Percentiles rank a stretch among this genome's conserved stretches.
Evolutionary conservation across 2,888 invertebrate species (phyloP).

Genomic region (Ernsta delagoae): DNA sequence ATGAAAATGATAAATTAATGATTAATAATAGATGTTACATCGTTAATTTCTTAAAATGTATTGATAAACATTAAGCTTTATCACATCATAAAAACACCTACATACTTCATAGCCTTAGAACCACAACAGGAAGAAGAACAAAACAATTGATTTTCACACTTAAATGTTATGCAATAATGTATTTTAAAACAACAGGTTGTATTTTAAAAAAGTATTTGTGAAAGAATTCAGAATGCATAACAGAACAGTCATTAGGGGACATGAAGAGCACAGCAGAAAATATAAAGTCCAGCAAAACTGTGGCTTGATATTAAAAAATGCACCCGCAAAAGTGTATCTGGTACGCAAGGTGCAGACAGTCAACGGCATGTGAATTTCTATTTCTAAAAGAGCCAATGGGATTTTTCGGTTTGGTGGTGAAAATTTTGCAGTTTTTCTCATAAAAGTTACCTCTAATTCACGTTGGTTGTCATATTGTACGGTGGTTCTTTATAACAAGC

Average conservation of each 20-base stretch:
- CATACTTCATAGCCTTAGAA: too few relatives aligned
- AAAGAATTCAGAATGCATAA: slow-evolving; percentile 11
- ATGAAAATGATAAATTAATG: too few relatives aligned
- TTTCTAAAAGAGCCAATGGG: background rate
- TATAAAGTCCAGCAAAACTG: slow-evolving; percentile 9
- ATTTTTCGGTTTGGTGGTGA: background rate
- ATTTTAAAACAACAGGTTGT: background rate
- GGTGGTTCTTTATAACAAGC: background rate
- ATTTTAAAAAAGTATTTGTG: background rate
- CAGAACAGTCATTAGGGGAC: slow-evolving; percentile 16
- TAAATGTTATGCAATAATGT: background rate
- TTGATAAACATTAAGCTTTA: too few relatives aligned
- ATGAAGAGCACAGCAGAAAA: slow-evolving; percentile 11
- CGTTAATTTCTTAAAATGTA: too few relatives aligned
- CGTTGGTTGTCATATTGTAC: background rate
- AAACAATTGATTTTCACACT: background rate
- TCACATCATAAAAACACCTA: too few relatives aligned
- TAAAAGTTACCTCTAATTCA: background rate
- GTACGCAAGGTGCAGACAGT: background rate
- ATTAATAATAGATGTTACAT: too few relatives aligned
- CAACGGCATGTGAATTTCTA: background rate
- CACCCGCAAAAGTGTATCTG: background rate
- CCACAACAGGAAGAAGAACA: too few relatives aligned
- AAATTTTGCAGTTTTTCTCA: background rate
- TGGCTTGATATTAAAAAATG: slow-evolving; percentile 6